Percentiles rank a stretch among this genome's conserved stretches.
Evolutionary conservation across 2,113 vertebrate genomes (phyloP).

Genomic region (Tautogolabrus adspersus): DNA sequence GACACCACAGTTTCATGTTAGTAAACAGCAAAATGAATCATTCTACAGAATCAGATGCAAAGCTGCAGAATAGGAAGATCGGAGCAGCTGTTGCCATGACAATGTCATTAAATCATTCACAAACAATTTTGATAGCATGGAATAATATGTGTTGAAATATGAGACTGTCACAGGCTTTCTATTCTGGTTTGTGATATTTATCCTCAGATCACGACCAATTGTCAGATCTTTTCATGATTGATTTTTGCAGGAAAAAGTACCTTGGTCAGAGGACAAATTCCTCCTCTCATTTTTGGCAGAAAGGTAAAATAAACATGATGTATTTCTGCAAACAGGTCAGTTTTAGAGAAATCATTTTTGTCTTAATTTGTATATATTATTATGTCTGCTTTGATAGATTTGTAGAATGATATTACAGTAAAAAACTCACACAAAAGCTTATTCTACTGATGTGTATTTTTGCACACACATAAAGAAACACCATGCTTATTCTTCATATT

Average conservation of each 20-base stretch:
- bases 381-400: too few relatives aligned
- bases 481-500: too few relatives aligned
- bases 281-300: background rate
- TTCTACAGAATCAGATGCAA: background rate
- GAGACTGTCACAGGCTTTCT: constrained; percentile 24
- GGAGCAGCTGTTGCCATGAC: constrained; percentile 43
- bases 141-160: constrained; percentile 32
- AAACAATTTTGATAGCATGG: background rate
- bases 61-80: background rate
- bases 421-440: too few relatives aligned
- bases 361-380: background rate
- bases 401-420: background rate
- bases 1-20: background rate
- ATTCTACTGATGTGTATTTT: too few relatives aligned
- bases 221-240: constrained; percentile 17
- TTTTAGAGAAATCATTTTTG: background rate
- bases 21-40: constrained; percentile 26
- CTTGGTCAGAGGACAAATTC: background rate
- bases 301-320: background rate
- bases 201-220: constrained; percentile 31
- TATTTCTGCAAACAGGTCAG: background rate
- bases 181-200: constrained; percentile 41
- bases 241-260: constrained; percentile 1
- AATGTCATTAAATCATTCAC: constrained; percentile 21
- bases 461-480: too few relatives aligned